These are phyloP conservation scores for Thripadectes ignobilis DNA, from an alignment of 2,797 vertebrate genomes.

Conservation along the genomic window DNA sequence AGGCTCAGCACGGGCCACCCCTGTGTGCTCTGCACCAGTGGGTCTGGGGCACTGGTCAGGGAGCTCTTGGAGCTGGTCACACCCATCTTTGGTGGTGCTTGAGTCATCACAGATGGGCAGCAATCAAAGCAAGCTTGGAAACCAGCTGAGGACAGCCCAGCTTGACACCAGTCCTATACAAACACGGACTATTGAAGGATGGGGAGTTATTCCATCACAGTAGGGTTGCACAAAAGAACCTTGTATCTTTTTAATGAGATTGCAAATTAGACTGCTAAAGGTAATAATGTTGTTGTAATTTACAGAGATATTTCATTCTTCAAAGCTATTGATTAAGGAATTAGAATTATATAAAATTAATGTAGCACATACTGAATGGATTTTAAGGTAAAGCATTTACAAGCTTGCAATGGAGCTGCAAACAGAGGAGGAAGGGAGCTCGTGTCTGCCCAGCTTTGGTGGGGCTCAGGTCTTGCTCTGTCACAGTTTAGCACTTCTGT, in stretches of 20 bases:
- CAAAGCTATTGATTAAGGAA: slow-evolving; percentile 50
- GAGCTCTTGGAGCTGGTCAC: neutral
- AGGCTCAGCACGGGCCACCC: accelerated
- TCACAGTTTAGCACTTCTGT: neutral
- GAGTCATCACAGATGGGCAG: neutral
- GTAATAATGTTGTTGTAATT: slow-evolving; percentile 43
- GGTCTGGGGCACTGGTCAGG: neutral
- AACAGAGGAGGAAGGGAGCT: neutral
- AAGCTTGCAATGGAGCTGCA: neutral
- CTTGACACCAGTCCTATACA: neutral
- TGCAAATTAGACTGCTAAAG: slow-evolving; percentile 38
- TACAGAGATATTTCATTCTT: slow-evolving; percentile 19
- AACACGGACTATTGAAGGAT: neutral
- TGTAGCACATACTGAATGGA: neutral
- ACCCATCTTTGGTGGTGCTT: neutral
- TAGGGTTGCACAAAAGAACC: neutral
- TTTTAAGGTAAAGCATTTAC: neutral
- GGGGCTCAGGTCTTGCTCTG: neutral
- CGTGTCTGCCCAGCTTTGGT: neutral
- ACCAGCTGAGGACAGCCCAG: neutral
- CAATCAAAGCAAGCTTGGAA: neutral
- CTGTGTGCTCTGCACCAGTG: accelerated
- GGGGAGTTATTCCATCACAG: slow-evolving; percentile 15
- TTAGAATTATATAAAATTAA: slow-evolving; percentile 28
- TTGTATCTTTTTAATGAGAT: slow-evolving; percentile 42